phyloP scores from a whole-genome alignment of 2,113 vertebrate genomes.

The Podarcis cretensis region DNA sequence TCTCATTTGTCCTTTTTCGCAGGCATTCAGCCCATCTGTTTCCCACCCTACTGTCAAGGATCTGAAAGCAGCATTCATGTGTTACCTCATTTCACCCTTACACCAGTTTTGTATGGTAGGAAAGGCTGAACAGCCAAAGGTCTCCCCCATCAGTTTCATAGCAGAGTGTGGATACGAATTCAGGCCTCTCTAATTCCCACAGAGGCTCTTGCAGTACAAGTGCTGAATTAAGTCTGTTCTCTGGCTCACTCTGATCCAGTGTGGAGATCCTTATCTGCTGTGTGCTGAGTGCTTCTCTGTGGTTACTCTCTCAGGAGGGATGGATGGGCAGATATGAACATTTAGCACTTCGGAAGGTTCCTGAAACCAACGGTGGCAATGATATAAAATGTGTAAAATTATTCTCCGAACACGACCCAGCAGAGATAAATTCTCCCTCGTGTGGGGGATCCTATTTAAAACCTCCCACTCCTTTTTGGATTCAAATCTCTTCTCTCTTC shows the following conservation, averaged over 20 bases:
- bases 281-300: not conserved
- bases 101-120: not conserved
- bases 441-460: slow-evolving; percentile 61
- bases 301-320: not conserved
- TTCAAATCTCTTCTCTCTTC: slow-evolving; percentile 47
- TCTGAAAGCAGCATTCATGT: not conserved
- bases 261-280: not conserved
- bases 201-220: not conserved
- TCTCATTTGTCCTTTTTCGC: no score
- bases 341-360: slow-evolving; percentile 31
- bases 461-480: slow-evolving; percentile 71
- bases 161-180: not conserved
- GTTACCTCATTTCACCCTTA: not conserved
- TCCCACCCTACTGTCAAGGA: not conserved
- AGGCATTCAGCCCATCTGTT: not conserved
- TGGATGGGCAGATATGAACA: not conserved
- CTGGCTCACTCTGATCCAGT: not conserved
- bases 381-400: slow-evolving; percentile 40
- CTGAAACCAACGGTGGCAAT: not conserved
- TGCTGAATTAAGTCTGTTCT: not conserved
- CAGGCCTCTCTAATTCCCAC: not conserved
- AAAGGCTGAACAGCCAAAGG: not conserved
- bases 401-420: not conserved
- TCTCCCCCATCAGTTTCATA: not conserved
- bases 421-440: slow-evolving; percentile 36